phyloP scores from a whole-genome alignment of 2,797 vertebrate genomes.

The Acipenser transmontanus region DNA sequence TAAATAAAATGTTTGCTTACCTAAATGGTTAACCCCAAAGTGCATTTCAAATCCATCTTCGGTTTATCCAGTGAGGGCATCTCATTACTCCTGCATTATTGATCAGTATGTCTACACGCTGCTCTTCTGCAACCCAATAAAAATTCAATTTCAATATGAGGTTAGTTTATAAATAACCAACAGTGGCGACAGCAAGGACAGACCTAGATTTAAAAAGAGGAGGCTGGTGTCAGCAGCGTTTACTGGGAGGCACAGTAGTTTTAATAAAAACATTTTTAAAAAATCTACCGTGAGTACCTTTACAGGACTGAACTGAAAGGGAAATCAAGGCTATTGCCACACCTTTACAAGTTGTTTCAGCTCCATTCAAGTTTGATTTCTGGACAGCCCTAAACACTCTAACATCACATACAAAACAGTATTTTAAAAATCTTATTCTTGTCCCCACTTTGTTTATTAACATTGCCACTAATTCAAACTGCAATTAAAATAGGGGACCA shows the following conservation, averaged over 20 bases:
- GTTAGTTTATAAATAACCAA: no score
- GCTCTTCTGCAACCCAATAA: slow-evolving; percentile 52
- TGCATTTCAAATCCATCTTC: slow-evolving; percentile 82
- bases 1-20: slow-evolving; percentile 38
- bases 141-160: background rate
- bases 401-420: no score
- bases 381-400: background rate
- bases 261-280: no score
- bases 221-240: no score
- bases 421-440: no score
- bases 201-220: background rate
- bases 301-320: background rate
- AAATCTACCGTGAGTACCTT: no score
- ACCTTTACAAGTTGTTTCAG: background rate
- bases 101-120: slow-evolving; percentile 66
- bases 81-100: slow-evolving; percentile 83
- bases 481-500: no score
- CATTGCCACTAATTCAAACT: no score
- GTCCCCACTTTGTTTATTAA: no score
- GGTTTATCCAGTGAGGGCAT: slow-evolving; percentile 72
- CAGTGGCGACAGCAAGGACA: background rate
- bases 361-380: background rate
- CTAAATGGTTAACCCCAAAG: slow-evolving; percentile 77
- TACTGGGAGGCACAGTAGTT: no score
- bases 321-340: background rate